These are phyloP conservation scores for Dynastes tityus DNA, from an alignment of 2,888 invertebrate species.

Conservation along the genomic window DNA sequence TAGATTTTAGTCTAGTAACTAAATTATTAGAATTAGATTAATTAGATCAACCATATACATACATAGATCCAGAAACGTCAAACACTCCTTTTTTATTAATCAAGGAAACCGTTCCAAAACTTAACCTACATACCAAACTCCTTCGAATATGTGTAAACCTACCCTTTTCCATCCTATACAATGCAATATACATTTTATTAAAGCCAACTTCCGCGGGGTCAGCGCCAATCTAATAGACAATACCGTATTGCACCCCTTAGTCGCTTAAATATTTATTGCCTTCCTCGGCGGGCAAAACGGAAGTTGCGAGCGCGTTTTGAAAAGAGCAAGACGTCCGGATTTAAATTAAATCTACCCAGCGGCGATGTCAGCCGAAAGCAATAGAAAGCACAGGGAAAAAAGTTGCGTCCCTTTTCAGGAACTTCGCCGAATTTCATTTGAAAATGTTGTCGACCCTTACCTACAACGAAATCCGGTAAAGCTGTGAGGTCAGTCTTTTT, in stretches of 20 bases:
- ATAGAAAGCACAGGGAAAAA: too few relatives aligned
- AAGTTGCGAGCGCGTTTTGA: not conserved
- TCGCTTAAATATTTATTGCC: slow-evolving; percentile 2
- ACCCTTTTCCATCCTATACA: too few relatives aligned
- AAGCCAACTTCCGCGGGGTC: not conserved
- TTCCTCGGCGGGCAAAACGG: too few relatives aligned
- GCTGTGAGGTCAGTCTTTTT: too few relatives aligned
- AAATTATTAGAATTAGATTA: too few relatives aligned
- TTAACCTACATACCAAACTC: not conserved
- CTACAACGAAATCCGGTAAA: too few relatives aligned
- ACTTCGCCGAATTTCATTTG: not conserved
- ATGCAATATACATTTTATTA: slow-evolving; percentile 20
- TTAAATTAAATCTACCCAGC: slow-evolving; percentile 11
- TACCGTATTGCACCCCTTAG: not conserved
- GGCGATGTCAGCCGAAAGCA: slow-evolving; percentile 17
- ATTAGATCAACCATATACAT: too few relatives aligned
- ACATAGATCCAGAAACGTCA: too few relatives aligned
- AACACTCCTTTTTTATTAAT: too few relatives aligned
- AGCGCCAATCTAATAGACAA: slow-evolving; percentile 2
- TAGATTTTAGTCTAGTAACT: too few relatives aligned
- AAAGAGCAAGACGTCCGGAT: slow-evolving; percentile 7
- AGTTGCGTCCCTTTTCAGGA: not conserved
- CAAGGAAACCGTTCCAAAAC: too few relatives aligned
- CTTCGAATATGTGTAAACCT: not conserved
- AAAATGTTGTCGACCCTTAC: too few relatives aligned